Percentiles rank a stretch among this genome's conserved stretches.
Evolutionary conservation across 2,888 invertebrate genomes (phyloP).

Genomic region (Hipparchia sbordonii): DNA sequence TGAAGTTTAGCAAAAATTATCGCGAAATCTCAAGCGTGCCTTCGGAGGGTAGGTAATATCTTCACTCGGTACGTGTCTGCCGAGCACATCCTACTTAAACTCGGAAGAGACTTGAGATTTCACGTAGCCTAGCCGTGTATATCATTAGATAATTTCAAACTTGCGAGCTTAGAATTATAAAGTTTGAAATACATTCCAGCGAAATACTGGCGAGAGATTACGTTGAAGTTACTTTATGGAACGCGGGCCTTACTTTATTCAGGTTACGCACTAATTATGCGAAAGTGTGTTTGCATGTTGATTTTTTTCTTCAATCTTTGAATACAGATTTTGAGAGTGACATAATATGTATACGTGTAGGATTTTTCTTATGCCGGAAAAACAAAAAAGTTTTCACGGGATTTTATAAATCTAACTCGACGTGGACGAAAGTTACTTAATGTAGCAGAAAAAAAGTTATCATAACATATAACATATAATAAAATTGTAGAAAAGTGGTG

Average conservation of each 20-base stretch:
- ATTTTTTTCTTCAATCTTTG: too few species aligned
- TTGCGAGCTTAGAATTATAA: constrained; percentile 31
- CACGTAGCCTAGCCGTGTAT: constrained; percentile 25
- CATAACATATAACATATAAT: too few species aligned
- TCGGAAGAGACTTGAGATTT: constrained; percentile 20
- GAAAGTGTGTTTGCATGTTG: background rate
- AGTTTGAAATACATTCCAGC: constrained; percentile 26
- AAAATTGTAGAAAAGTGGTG: too few species aligned
- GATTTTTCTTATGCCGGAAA: too few species aligned
- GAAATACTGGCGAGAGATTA: constrained; percentile 24
- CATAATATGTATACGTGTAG: too few species aligned
- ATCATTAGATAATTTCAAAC: constrained; percentile 32
- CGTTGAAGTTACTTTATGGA: constrained; percentile 18
- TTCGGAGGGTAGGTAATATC: constrained; percentile 15
- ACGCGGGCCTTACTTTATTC: background rate
- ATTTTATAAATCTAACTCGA: too few species aligned
- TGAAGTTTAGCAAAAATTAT: constrained; percentile 10
- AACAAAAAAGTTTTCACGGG: too few species aligned
- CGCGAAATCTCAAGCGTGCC: constrained; percentile 12
- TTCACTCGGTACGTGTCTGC: constrained; percentile 18
- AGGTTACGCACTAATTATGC: background rate
- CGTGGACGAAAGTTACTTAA: too few species aligned
- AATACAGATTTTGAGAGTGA: too few species aligned
- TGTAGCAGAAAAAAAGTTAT: too few species aligned
- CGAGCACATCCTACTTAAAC: constrained; percentile 17